Evolutionary conservation across 2,888 invertebrate species (phyloP).

Genomic region (Orthonevra nobilis): DNA sequence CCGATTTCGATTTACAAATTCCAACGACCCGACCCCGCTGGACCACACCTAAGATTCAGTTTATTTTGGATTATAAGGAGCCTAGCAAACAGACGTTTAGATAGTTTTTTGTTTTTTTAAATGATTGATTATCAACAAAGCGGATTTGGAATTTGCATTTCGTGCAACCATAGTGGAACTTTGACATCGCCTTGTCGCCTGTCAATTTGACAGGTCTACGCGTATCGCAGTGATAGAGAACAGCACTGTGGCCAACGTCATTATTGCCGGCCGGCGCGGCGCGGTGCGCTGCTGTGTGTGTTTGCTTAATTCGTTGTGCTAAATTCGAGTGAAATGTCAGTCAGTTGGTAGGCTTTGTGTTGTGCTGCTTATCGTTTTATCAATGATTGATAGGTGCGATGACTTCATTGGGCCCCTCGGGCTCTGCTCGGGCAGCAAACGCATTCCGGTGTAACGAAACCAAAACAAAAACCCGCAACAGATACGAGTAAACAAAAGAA

Average conservation of each 20-base stretch:
- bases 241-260: too few species aligned
- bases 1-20: constrained; percentile 17
- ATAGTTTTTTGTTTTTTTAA: background rate
- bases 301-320: constrained; percentile 10
- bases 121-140: constrained; percentile 35
- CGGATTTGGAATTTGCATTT: constrained; percentile 47
- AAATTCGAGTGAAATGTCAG: constrained; percentile 45
- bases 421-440: constrained; percentile 28
- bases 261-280: too few species aligned
- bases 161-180: constrained; percentile 37
- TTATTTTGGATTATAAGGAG: background rate
- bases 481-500: constrained; percentile 8
- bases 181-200: constrained; percentile 20
- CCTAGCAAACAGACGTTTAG: background rate
- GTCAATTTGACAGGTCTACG: constrained; percentile 19
- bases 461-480: background rate
- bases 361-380: constrained; percentile 42
- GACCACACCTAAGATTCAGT: constrained; percentile 46
- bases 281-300: background rate
- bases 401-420: constrained; percentile 44
- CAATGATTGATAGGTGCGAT: constrained; percentile 64
- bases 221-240: constrained; percentile 25
- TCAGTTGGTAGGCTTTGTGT: constrained; percentile 7
- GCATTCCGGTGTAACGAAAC: constrained; percentile 44
- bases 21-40: constrained; percentile 18